Base-by-base conservation (phyloP, 2,888 invertebrate genomes). In the Xylocampa areola region DNA sequence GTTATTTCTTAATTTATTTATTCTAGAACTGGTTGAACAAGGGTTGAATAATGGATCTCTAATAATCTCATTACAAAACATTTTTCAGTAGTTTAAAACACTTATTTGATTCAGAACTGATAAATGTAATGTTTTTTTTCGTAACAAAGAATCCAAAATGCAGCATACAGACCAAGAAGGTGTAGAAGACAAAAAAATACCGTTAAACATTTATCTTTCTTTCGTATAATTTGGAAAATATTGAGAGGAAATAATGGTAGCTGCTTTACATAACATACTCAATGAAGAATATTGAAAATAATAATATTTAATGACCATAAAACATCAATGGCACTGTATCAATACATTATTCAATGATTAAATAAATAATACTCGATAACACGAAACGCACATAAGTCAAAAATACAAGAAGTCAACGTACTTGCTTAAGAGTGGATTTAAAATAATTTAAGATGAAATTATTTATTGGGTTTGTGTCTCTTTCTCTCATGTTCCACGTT, bases 401-500 rank as follows among this genome's bases (percentile, higher is more conserved):
- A 88, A 91, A 90, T 84, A 90, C 91, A 90, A 90, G 91, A 86
- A 92, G 92, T 92, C 91, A 91, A 91, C 84, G 91, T 87, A 89
- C 92, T 90, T 89, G 86, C 84, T 86, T 89, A 88, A 81, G 81
- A 91, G 85, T 87, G 82, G 85, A 92, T 91, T 90, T 89, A 89
- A 91, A 92, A 92, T 91, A 89, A 92, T 92, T 89, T 89, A 86
- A 89, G 85, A 84, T 84, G 71, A 84, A 86, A 88, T 89, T 87
- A 92, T 92, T 91, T 92, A 92, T 90, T 88, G 76, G 70, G 60
- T 60, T 63, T 82, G 61, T 72, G 60, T 91, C 92, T 81, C 87
- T 68, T 71, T 92, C 84, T 58, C 70, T 70, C 88, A 68, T 66
- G 62, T 62, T 64, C 63, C 62, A 68, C 73, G 69, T 73, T 73